Evolutionary conservation across 2,113 vertebrate species (phyloP), one percentile per base, ranked within the genome.

Genomic region (Dicaeum eximium): DNA sequence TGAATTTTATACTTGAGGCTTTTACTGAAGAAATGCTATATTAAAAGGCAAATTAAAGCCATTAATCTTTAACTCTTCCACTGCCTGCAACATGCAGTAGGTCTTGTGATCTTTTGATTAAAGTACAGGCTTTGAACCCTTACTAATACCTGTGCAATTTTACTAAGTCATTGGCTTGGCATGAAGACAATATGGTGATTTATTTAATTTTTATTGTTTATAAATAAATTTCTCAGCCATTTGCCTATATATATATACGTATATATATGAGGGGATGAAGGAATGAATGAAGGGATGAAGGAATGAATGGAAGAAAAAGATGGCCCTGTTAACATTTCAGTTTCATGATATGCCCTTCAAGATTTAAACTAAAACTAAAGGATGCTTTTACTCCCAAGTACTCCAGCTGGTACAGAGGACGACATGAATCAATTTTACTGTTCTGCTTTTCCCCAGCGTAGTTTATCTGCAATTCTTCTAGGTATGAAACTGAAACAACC

Each of bases 1-100:
- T 95, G 95, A 86, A 94, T 97, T 97, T 98, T 97, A 97, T 97
- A 96, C 93, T 96, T 93, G 73, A 97, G 93, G 97, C 93, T 97
- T 97, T 97, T 97, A 97, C 94, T 97, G 89, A 96, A 96, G 97
- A 97, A 97, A 94, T 95, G 96, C 95, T 96, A 89, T 97, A 98
- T 96, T 97, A 98, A 97, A 98, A 97, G 88, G 96, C 93, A 98
- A 98, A 98, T 98, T 98, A 98, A 98, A 98, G 92, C 79, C 95
- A 97, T 97, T 98, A 96, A 97, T 98, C 97, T 98, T 98, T 97
- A 98, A 97, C 92, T 97, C 97, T 97, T 97, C 93, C 95, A 88
- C 90, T 96, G 91, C 95, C 96, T 91, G 61, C 91, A 95, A 96
- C 82, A 95, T 40, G 61, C 60, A 93, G 64, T 60, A 80, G 61